Conservation (phyloP, 1,140 invertebrate genomes). For the Aphidius gifuensis region DNA sequence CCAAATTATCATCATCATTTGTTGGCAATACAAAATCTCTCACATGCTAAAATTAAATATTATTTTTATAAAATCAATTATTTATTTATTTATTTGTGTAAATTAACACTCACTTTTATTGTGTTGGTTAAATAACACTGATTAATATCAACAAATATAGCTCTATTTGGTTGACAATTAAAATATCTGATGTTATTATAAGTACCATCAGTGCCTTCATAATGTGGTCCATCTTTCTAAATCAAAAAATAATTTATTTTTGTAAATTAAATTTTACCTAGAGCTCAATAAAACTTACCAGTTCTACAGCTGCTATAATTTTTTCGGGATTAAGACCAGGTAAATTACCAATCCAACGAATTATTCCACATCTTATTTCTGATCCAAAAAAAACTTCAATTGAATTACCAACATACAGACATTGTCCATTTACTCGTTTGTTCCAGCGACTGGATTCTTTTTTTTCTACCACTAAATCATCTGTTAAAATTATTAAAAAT, state of each 20-base stretch:
- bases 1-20: slow-evolving; percentile 43
- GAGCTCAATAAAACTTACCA: slow-evolving; percentile 61
- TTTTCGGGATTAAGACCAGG: slow-evolving; percentile 50
- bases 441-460: slow-evolving; percentile 47
- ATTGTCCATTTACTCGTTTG: slow-evolving; percentile 38
- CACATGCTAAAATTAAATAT: slow-evolving; percentile 5
- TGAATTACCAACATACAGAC: slow-evolving; percentile 70
- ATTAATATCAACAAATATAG: slow-evolving; percentile 73
- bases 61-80: slow-evolving; percentile 27
- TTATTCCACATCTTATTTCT: slow-evolving; percentile 70
- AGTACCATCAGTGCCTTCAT: slow-evolving; percentile 69
- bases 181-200: slow-evolving; percentile 72
- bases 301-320: slow-evolving; percentile 66
- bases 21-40: slow-evolving; percentile 9
- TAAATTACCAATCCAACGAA: slow-evolving; percentile 79
- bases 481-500: slow-evolving; percentile 25
- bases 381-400: slow-evolving; percentile 67
- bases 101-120: slow-evolving; percentile 61
- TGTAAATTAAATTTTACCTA: slow-evolving; percentile 32
- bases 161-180: slow-evolving; percentile 67
- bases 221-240: slow-evolving; percentile 63
- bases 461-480: slow-evolving; percentile 41
- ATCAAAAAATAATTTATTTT: slow-evolving; percentile 53
- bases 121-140: slow-evolving; percentile 69
- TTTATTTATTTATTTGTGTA: slow-evolving; percentile 12